Conservation (phyloP, 1,140 invertebrate species). For the Spodoptera litura region DNA sequence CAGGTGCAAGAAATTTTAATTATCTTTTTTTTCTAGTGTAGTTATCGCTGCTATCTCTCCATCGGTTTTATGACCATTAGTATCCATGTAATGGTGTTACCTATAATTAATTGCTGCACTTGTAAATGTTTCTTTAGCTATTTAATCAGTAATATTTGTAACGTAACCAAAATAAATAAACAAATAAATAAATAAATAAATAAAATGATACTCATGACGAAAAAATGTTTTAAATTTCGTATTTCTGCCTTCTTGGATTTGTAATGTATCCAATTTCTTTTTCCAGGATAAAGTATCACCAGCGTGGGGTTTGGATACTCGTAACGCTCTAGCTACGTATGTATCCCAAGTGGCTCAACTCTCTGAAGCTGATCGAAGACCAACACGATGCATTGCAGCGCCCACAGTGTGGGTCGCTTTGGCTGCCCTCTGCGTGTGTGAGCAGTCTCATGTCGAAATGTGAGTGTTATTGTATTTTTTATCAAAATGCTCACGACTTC, state of each 20-base stretch:
- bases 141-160: too few relatives aligned
- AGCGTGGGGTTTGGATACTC: constrained; percentile 94
- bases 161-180: too few relatives aligned
- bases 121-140: too few relatives aligned
- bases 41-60: too few relatives aligned
- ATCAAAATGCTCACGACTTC: too few relatives aligned
- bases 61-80: too few relatives aligned
- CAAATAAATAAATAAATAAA: too few relatives aligned
- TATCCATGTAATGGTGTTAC: too few relatives aligned
- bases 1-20: too few relatives aligned
- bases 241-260: neutral
- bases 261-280: neutral
- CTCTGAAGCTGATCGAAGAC: constrained; percentile 90
- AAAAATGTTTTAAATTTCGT: neutral
- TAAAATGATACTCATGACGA: too few relatives aligned
- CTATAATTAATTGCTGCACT: too few relatives aligned
- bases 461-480: constrained; percentile 63
- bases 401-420: constrained; percentile 97
- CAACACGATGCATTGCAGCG: constrained; percentile 92
- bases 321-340: constrained; percentile 96
- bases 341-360: constrained; percentile 95
- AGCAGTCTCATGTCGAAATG: constrained; percentile 96
- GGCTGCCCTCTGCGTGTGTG: constrained; percentile 96
- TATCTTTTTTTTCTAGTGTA: too few relatives aligned
- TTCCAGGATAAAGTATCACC: constrained; percentile 93